Base-by-base conservation (phyloP, 1,140 invertebrate species). In the Apis laboriosa region DNA sequence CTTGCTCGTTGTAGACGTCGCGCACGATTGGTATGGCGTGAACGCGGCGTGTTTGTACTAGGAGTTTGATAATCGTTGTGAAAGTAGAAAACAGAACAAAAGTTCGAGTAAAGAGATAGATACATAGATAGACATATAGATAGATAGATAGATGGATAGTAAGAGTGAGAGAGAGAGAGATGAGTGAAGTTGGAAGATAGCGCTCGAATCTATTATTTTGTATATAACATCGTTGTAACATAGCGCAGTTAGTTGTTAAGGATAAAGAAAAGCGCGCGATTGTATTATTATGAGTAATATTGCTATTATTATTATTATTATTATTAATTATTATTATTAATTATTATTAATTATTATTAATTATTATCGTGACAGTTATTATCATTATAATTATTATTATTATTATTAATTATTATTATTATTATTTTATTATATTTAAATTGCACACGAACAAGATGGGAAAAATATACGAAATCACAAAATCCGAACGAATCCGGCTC, bases 391-490 rank as follows among this genome's bases (percentile, higher is more conserved):
- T 78, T 66, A 89, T 88, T 85, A 68, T 34, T 34, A 34, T 34
- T 34, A 34, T 34, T 34, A 60, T 60, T 60, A 7, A 43, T 43
- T 43, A 43, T 43, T 43, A 66, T 43, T 43, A 66, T 43, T 43
- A 85, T 86, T 91, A 91, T 90, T 87, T 89, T 92, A 92, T 92
- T 92, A 90, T 92, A 92, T 92, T 92, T 92, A 90, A 92, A 92
- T 89, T 88, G 87, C 89, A 91, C 90, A 91, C 85, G 77, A 90
- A 87, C 80, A 86, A 90, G 84, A 92, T 55, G 73, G 68, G 77
- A 71, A 90, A 43, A 88, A 89, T 83, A 87, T 86, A 87, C 77
- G 77, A 87, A 77, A 87, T 84, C 72, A 74, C 80, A 84, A 87
- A 85, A 88, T 82, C 58, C 51, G 67, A 87, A 61, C 7, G 61